phyloP scores from a whole-genome alignment of 2,797 vertebrate species.

The Crenichthys baileyi region DNA sequence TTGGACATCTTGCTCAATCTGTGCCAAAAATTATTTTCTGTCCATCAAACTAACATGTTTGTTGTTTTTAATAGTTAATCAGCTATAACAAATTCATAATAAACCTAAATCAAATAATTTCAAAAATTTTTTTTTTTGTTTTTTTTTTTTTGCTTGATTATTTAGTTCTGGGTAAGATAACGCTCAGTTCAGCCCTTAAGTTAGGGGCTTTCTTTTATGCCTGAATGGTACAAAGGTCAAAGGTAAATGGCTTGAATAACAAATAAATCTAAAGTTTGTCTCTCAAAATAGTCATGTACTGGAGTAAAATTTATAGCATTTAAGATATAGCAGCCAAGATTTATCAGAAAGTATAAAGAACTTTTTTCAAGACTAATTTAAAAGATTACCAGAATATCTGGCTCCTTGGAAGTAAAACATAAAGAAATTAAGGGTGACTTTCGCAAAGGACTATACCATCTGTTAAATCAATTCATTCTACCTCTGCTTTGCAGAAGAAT shows the following conservation, averaged over 20 bases:
- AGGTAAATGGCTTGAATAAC: background rate
- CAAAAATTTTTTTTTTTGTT: background rate
- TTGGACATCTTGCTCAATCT: background rate
- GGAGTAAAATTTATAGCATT: background rate
- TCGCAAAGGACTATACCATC: background rate
- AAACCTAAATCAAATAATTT: background rate
- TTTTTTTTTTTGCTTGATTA: no score
- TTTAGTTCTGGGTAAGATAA: no score
- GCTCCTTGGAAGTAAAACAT: background rate
- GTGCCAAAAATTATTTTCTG: no score
- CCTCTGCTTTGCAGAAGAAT: background rate
- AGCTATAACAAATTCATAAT: background rate
- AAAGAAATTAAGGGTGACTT: constrained; percentile 1
- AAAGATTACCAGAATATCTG: background rate
- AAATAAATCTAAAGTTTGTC: background rate
- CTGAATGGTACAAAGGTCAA: no score
- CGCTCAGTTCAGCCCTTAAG: no score
- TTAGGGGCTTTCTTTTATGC: no score
- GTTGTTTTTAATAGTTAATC: background rate
- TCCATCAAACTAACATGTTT: no score
- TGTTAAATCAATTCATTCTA: background rate
- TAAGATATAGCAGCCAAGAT: background rate
- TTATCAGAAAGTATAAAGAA: background rate
- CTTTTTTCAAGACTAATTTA: background rate
- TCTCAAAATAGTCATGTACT: background rate